These are phyloP conservation scores for Urocitellus parryii DNA, from an alignment of 2,113 vertebrate species.

Conservation along the genomic window DNA sequence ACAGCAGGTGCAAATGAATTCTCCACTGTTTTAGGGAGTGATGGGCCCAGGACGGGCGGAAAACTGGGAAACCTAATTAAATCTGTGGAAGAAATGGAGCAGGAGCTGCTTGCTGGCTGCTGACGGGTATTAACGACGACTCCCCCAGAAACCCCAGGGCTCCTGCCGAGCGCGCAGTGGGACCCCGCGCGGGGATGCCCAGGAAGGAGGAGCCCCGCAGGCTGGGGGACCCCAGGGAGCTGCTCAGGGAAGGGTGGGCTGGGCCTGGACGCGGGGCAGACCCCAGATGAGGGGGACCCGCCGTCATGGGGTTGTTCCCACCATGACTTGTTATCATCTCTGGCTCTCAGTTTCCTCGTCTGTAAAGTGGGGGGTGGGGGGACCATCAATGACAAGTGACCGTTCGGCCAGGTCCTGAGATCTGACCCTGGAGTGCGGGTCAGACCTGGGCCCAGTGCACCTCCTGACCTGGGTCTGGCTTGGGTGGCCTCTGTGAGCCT, in stretches of 20 bases:
- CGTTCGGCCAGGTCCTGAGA: accelerated
- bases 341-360: accelerated
- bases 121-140: conserved; percentile 86
- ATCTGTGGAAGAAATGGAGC: conserved; percentile 89
- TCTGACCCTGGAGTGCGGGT: accelerated
- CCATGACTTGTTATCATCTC: accelerated
- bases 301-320: accelerated
- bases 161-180: neutral
- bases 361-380: too few relatives aligned
- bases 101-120: conserved; percentile 85
- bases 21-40: conserved; percentile 86
- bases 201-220: neutral
- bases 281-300: too few relatives aligned
- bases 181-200: accelerated
- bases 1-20: conserved; percentile 93
- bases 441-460: accelerated
- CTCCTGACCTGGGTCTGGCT: accelerated
- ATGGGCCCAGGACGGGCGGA: conserved; percentile 88
- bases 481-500: neutral
- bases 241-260: neutral
- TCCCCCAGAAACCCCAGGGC: conserved; percentile 67
- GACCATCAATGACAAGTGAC: accelerated
- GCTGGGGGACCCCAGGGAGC: neutral
- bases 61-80: conserved; percentile 91
- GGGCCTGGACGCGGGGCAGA: neutral